Base-by-base conservation (phyloP, 2,888 invertebrate genomes). In the Luperina testacea region DNA sequence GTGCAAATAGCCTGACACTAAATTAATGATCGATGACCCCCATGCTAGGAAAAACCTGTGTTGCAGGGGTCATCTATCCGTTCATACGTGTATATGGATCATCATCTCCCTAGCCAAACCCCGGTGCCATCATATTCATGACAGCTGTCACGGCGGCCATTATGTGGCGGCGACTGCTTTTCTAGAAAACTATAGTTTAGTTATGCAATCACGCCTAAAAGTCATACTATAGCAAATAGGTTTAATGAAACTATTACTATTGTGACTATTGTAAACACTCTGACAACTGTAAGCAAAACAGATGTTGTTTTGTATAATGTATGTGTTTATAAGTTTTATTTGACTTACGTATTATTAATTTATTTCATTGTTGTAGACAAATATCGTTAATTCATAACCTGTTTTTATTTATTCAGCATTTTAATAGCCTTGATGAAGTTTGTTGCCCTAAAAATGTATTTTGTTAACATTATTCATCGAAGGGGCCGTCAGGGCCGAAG, bases 381-480 rank as follows among this genome's bases (percentile, higher is more conserved):
- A 53, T 24, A 53, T 53, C 0, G 17, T 20, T 45, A 8, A 51
- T 70, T 32, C 24, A 8, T 24, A 32, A 51, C 8, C 8, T 32
- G 51, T 51, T 53, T 69, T 70, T 70, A 48, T 64, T 48, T 64
- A 64, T 15, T 64, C 65, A 72, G 61, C 42, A 42, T 70, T 51
- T 32, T 70, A n/a, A n/a, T 20, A 63, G 24, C 20, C 72, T 72
- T 72, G 45, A 32, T 45, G 15, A 13, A 15, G 24, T 45, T 15
- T 32, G 45, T 64, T 72, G 45, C 27, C 17, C n/a, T 27, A 27
- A 13, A 20, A n/a, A 42, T 42, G 42, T 20, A 15, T 45, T 63
- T 63, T 45, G 45, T 20, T 45, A 1, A 63, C 24, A 38, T 0
- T 45, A 27, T n/a, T n/a, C n/a, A n/a, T n/a, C n/a, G n/a, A n/a